Evolutionary conservation across 2,797 vertebrate species (phyloP).

Genomic region (Argentina silus): DNA sequence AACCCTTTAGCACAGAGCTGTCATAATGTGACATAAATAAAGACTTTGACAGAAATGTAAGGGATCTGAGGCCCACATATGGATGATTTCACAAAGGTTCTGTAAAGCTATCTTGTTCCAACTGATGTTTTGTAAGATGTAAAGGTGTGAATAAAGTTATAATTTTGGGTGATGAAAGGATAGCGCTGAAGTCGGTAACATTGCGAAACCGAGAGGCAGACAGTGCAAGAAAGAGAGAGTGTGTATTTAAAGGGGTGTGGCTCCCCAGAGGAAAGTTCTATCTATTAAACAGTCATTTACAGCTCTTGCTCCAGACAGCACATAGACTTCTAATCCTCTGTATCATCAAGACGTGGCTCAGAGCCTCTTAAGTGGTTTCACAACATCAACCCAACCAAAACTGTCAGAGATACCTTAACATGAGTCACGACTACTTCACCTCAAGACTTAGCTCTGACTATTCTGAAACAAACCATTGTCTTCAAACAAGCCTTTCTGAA

Average conservation of each 20-base stretch:
- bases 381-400: conserved; percentile 19
- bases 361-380: conserved; percentile 52
- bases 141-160: conserved; percentile 49
- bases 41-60: neutral
- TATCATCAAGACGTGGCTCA: conserved; percentile 46
- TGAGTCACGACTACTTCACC: neutral
- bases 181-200: conserved; percentile 20
- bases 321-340: conserved; percentile 54
- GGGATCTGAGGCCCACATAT: neutral
- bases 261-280: conserved; percentile 44
- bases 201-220: neutral
- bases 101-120: neutral
- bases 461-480: neutral
- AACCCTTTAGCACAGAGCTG: neutral
- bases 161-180: conserved; percentile 31
- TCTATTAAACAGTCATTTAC: conserved; percentile 53
- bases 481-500: neutral
- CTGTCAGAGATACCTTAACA: conserved; percentile 21
- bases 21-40: conserved; percentile 15
- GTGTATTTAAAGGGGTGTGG: conserved; percentile 14
- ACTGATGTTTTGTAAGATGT: neutral
- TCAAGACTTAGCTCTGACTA: neutral
- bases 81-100: neutral
- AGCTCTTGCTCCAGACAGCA: conserved; percentile 64
- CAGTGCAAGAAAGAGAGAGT: conserved; percentile 4